phyloP scores from a whole-genome alignment of 2,113 vertebrate genomes.

The Tachycineta bicolor region DNA sequence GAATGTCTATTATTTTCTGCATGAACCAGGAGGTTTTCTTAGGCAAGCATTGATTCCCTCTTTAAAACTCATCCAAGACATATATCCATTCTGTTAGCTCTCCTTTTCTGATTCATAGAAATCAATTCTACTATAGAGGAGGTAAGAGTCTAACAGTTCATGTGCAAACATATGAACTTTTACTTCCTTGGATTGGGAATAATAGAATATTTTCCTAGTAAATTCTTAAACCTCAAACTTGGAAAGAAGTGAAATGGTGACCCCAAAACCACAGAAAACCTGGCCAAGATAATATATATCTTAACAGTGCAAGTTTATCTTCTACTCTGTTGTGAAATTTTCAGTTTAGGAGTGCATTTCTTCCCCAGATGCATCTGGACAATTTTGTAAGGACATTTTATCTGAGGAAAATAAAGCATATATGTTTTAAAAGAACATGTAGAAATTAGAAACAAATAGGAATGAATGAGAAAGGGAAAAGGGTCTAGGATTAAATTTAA shows the following conservation, averaged over 20 bases:
- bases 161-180: conserved; percentile 2
- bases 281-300: neutral
- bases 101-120: neutral
- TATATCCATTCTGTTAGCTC: neutral
- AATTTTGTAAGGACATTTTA: neutral
- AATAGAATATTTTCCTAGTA: conserved; percentile 4
- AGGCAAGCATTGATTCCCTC: neutral
- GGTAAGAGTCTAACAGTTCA: neutral
- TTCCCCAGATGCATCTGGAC: neutral
- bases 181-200: neutral
- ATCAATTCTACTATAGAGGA: neutral
- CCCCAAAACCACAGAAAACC: conserved; percentile 28
- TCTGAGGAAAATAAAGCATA: neutral
- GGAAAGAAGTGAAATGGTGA: neutral
- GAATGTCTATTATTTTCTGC: neutral
- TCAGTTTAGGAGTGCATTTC: neutral
- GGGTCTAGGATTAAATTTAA: neutral
- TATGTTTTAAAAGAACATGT: neutral
- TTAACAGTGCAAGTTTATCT: conserved; percentile 5
- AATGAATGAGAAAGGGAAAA: neutral
- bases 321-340: neutral
- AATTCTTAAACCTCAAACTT: conserved; percentile 24
- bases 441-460: neutral
- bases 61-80: neutral
- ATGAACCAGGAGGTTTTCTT: neutral